These are phyloP conservation scores for Ornithoptera alexandrae DNA, from an alignment of 2,888 invertebrate species.

Conservation along the genomic window DNA sequence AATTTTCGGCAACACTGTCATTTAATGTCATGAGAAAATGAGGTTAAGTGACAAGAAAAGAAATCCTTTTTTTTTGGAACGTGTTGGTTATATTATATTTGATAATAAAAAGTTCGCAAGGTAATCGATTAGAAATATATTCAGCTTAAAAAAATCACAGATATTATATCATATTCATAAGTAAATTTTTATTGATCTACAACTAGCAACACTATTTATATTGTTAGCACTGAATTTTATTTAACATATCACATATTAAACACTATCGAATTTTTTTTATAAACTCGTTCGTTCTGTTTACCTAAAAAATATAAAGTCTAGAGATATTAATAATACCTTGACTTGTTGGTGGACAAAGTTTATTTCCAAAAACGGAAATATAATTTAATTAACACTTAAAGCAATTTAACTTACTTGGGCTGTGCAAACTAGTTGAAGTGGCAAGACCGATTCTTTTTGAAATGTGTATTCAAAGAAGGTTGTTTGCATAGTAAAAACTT, in stretches of 20 bases:
- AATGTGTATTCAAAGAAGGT: slow-evolving; percentile 17
- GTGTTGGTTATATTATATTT: too few species aligned
- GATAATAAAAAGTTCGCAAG: too few species aligned
- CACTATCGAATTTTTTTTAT: background rate
- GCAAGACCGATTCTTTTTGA: slow-evolving; percentile 4
- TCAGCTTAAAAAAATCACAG: background rate
- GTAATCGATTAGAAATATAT: too few species aligned
- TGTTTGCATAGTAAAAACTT: slow-evolving; percentile 16
- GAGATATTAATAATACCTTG: background rate
- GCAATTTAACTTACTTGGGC: slow-evolving; percentile 16
- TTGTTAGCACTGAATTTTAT: background rate
- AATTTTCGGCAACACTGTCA: too few species aligned
- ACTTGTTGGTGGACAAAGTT: background rate
- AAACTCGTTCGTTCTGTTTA: background rate
- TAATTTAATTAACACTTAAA: background rate
- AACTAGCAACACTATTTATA: background rate
- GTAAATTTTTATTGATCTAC: background rate
- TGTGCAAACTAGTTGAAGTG: slow-evolving; percentile 3
- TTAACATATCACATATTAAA: background rate
- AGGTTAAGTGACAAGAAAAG: too few species aligned
- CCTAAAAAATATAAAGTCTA: background rate
- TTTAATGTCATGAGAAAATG: too few species aligned
- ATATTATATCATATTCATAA: background rate
- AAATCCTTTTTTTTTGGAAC: too few species aligned
- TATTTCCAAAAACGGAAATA: background rate